Evolutionary conservation across 2,113 vertebrate species (phyloP), one percentile per base, ranked within the genome.

Genomic region (Colaptes auratus): DNA sequence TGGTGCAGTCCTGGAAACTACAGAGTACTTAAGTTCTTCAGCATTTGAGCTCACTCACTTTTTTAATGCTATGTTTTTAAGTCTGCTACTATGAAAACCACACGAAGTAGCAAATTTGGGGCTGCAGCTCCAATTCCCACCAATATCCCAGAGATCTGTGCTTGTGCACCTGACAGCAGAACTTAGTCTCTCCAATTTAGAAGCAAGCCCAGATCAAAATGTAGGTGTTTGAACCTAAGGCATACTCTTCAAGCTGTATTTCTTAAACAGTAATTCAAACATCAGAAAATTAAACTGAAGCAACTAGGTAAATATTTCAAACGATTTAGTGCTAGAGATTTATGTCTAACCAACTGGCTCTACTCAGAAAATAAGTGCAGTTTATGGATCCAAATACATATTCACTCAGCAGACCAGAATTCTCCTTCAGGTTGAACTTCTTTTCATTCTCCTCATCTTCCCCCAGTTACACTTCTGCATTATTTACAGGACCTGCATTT

Each of bases 401-500:
- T 75, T 53, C 74, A 72, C n/a, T 35, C 59, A 75, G 58, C 65
- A 73, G 35, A 61, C 23, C 33, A 6, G 44, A 92, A 84, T 72
- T 75, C 55, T 76, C n/a, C 70, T 84, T 64, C 66, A 82, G 19
- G 30, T 72, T 72, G n/a, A 87, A 35, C 66, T 84, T 65, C 17
- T 92, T 90, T 36, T 69, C n/a, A 88, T 82, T 94, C 85, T 36
- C 35, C 67, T 89, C 82, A 76, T 69, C 63, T 74, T 84, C 27
- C n/a, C 17, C 7, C 19, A 50, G 39, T 76, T 85, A 53, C 9
- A 25, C 27, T 55, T 87, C 23, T 85, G 63, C 35, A 87, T 82
- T 92, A 95, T 88, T 88, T 94, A 93, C 63, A 89, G 27, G 63
- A 35, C 59, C 39, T 71, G 84, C 28, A 89, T 90, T 92, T 94